Base-by-base conservation (phyloP, 2,797 vertebrate species). In the Octomys mimax region DNA sequence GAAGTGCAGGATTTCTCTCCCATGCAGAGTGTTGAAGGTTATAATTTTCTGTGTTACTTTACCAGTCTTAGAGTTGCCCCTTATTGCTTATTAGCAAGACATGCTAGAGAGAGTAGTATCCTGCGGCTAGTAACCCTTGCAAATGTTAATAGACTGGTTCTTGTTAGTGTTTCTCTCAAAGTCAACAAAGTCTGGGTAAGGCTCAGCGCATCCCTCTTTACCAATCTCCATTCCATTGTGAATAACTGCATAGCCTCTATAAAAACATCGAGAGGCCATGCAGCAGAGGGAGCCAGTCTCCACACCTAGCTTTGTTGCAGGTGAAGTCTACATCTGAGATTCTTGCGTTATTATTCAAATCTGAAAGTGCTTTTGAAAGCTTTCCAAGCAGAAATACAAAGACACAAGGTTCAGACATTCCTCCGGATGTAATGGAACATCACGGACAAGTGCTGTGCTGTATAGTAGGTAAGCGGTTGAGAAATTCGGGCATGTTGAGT, bases 301-400 rank as follows among this genome's bases (percentile, higher is more conserved):
- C 57, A 83, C 46, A 46, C 16, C n/a, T 54, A 77, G 57, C 90
- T 26, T 78, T 57, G 12, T 26, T 64, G 62, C 42, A 42, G 4
- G 26, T 94, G 93, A 91, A 95, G 82, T 70, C 62, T 70, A 7
- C 24, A 19, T 36, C 59, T 36, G 36, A 87, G 66, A 88, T 92
- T 88, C 86, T 83, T 62, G 66, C 52, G 61, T 88, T 79, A 68
- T 78, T 85, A 66, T 90, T 92, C 77, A 79, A 92, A 95, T 71
- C 46, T 24, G 49, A 28, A 91, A 95, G 83, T 68, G 49, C n/a
- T 95, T 92, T 94, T 94, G 78, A 96, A 97, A 78, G 28, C 22
- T 73, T 91, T 84, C 89, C 92, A 96, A 70, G 57, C 24, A 92
- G 42, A 79, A 83, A n/a, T 54, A 46, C n/a, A 91, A 94, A 96